Base-by-base conservation (phyloP, 2,113 vertebrate genomes). In the Microcebus lehilahytsara region DNA sequence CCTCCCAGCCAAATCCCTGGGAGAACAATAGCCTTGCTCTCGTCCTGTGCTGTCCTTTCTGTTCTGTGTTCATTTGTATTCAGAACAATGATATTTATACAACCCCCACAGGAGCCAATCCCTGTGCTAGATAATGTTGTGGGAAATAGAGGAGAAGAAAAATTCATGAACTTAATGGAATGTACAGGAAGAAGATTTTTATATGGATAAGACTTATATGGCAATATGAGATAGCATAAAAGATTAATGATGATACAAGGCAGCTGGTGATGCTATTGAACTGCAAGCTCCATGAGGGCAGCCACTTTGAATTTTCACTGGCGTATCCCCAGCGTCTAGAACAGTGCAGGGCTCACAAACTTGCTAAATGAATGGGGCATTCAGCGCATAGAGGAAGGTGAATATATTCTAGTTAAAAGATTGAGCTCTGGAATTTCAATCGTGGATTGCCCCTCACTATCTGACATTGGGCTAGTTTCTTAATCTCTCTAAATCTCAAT, bases 231-330 rank as follows among this genome's bases (percentile, higher is more conserved):
- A 40, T 22, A 34, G 46, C 2, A 16, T 27, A 27, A 88, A 64
- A 40, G 53, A 49, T 46, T 46, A 4, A 6, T 89, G 37, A 19
- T 81, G 58, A 64, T n/a, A 58, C 3, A 58, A 30, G 69, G 20
- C 30, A 22, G 6, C 11, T 4, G 6, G 4, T 5, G 72, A 12
- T 9, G 72, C 37, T 22, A 37, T 19, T 77, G 23, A n/a, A 78
- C 7, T 16, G 5, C 11, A 53, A 6, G 6, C 0, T 32, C n/a
- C 13, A 0, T 3, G 27, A 72, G 2, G 27, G 0, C 1, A 72
- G 32, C 17, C 7, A 40, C 37, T 56, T 16, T 49, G 25, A 27
- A n/a, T 40, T 9, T 60, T 71, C 12, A 11, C 8, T 30, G 22
- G 12, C 60, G 1, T 37, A 6, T 34, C 16, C 3, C 27, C 46